phyloP scores from a whole-genome alignment of 2,888 invertebrate genomes.

The Chymomyza procnemis region DNA sequence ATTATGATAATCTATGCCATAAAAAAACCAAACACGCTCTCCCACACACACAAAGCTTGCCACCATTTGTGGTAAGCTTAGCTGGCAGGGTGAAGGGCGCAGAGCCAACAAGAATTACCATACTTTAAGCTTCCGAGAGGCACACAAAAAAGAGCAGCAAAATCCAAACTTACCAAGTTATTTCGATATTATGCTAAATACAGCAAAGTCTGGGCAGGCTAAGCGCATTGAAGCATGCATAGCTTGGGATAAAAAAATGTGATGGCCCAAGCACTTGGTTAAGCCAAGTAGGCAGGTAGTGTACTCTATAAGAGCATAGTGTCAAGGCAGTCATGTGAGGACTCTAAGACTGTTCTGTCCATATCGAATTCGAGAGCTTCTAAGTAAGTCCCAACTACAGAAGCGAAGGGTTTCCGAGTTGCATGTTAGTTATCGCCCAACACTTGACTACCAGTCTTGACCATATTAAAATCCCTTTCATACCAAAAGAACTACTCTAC shows the following conservation, averaged over 20 bases:
- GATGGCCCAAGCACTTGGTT: background rate
- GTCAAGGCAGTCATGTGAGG: too few relatives aligned
- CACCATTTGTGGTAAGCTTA: background rate
- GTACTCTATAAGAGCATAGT: too few relatives aligned
- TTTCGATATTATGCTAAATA: slow-evolving; percentile 56
- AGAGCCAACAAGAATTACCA: slow-evolving; percentile 58
- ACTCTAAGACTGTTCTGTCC: too few relatives aligned
- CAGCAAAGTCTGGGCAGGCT: slow-evolving; percentile 8
- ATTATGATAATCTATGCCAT: slow-evolving; percentile 74
- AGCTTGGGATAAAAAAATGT: background rate
- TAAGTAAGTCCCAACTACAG: too few relatives aligned
- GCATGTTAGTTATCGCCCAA: too few relatives aligned
- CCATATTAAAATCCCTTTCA: too few relatives aligned
- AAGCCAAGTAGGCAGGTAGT: background rate
- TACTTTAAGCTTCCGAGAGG: slow-evolving; percentile 66
- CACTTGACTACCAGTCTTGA: too few relatives aligned
- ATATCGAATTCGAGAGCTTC: too few relatives aligned
- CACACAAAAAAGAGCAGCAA: slow-evolving; percentile 27
- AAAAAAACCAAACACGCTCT: slow-evolving; percentile 52
- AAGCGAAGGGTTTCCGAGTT: too few relatives aligned
- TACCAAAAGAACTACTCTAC: too few relatives aligned
- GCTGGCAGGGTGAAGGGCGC: background rate
- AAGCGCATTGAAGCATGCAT: background rate
- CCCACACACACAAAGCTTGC: slow-evolving; percentile 22
- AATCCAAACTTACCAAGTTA: slow-evolving; percentile 44